Base-by-base conservation (phyloP, 1,140 invertebrate species). In the Zophobas atratus region DNA sequence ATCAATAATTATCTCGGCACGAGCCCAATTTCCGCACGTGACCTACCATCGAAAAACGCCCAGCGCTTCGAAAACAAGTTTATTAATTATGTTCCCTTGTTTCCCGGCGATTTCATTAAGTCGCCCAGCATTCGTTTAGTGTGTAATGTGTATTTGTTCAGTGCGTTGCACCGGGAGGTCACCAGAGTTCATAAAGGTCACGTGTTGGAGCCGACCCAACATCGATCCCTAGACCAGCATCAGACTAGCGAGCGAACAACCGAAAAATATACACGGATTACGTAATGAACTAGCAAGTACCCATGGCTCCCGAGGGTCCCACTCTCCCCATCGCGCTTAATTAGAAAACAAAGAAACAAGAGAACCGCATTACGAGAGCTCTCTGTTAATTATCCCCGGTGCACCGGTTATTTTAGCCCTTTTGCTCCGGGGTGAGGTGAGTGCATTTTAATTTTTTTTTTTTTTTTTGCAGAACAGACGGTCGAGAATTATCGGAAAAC, bases 121-220 rank as follows among this genome's bases (percentile, higher is more conserved):
- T 43, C 60, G 60, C 39, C 43, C 60, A 43, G n/a, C 33, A 67
- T 43, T 67, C 60, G 60, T 67, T 67, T 48, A 67, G 60, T 67
- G 55, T 57, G 60, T 67, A 67, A 67, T 67, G 60, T 67, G 60
- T 67, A 67, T 67, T 67, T 67, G 60, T 43, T 43, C 60, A 67
- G 60, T 67, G 60, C 60, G 60, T 67, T 67, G 60, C 60, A 67
- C 60, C 60, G 60, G 36, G 60, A 67, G 60, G 60, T 67, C 60
- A 67, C 60, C 60, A 5, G 60, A 67, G 60, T 67, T 67, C 60
- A 67, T 20, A 67, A 67, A 67, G 60, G 60, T 67, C 60, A 67
- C 60, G 60, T 67, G 60, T 67, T 67, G 60, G 60, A 67, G 60
- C 60, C 60, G 60, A 67, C 60, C 60, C 60, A 67, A 67, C 60